A percentile compares a stretch with the other conserved stretches of the same genome.
phyloP scores from a whole-genome alignment of 2,113 vertebrate genomes.

The Tragelaphus imberbis region DNA sequence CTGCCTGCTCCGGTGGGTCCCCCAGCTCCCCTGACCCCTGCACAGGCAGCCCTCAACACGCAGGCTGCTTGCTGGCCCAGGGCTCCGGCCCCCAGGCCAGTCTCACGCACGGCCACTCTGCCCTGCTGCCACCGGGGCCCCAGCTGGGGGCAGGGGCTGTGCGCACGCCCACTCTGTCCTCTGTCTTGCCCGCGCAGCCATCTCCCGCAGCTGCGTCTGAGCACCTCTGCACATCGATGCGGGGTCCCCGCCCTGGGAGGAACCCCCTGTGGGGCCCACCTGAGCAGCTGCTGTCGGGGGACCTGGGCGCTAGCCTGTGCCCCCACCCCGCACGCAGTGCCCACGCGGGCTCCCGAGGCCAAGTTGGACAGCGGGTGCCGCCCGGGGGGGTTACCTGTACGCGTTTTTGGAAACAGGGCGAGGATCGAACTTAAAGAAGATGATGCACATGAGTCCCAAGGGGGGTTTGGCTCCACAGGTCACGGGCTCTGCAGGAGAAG shows the following conservation, averaged over 20 bases:
- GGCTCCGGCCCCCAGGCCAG: background rate
- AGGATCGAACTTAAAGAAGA: slow-evolving; percentile 98
- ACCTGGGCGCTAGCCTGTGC: background rate
- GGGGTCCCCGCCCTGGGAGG: background rate
- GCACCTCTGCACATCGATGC: rapidly evolving
- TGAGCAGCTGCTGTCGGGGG: no score
- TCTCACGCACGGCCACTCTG: background rate
- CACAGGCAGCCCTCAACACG: rapidly evolving
- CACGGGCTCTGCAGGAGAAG: slow-evolving; percentile 78
- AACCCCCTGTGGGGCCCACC: background rate
- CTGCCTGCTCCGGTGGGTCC: background rate
- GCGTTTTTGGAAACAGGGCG: slow-evolving; percentile 95
- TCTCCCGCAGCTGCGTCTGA: background rate
- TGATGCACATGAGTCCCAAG: slow-evolving; percentile 91
- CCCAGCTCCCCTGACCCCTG: background rate
- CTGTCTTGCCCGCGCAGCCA: background rate
- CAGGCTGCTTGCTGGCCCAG: background rate
- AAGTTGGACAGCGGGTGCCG: background rate
- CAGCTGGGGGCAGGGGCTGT: background rate
- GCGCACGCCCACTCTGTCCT: no score
- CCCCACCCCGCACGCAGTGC: rapidly evolving
- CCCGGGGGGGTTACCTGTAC: slow-evolving; percentile 87
- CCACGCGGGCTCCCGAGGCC: background rate
- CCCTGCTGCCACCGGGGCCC: background rate
- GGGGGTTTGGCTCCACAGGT: slow-evolving; percentile 60